Conservation (phyloP, 2,888 invertebrate genomes). For the Atrina japonica region DNA sequence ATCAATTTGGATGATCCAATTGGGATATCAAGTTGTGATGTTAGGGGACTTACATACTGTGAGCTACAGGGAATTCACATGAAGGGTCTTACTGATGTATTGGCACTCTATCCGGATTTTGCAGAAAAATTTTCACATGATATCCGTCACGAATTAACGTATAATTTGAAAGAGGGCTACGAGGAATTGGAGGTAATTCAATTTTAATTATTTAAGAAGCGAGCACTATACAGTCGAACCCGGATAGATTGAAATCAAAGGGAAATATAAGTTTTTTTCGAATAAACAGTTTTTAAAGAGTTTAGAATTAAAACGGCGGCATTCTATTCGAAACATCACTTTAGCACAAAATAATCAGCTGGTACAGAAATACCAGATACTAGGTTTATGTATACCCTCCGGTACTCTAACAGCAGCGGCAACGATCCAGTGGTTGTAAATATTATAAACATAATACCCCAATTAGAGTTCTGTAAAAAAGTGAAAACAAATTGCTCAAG, state of each 20-base stretch:
- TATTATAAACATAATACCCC: too few relatives aligned
- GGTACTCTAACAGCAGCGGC: too few relatives aligned
- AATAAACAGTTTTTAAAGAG: too few relatives aligned
- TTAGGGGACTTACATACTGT: conserved; percentile 96
- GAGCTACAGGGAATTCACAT: conserved; percentile 97
- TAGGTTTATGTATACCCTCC: too few relatives aligned
- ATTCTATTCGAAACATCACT: too few relatives aligned
- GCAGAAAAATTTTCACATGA: conserved; percentile 96
- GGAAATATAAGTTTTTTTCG: not conserved
- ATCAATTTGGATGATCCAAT: conserved; percentile 86
- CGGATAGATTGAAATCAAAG: not conserved
- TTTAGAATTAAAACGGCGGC: too few relatives aligned
- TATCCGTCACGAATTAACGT: conserved; percentile 96
- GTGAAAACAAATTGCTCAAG: too few relatives aligned
- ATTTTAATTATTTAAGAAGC: not conserved
- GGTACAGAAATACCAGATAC: too few relatives aligned
- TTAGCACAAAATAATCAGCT: too few relatives aligned
- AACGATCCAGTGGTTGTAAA: too few relatives aligned
- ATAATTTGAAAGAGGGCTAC: conserved; percentile 95
- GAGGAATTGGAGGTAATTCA: conserved; percentile 59
- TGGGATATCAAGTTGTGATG: conserved; percentile 94
- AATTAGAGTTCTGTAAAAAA: too few relatives aligned
- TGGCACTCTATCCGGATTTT: conserved; percentile 95
- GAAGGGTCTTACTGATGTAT: conserved; percentile 91
- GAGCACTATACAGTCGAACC: not conserved